These are phyloP conservation scores for Myiagra hebetior DNA, from an alignment of 2,113 vertebrate species.

Conservation along the genomic window DNA sequence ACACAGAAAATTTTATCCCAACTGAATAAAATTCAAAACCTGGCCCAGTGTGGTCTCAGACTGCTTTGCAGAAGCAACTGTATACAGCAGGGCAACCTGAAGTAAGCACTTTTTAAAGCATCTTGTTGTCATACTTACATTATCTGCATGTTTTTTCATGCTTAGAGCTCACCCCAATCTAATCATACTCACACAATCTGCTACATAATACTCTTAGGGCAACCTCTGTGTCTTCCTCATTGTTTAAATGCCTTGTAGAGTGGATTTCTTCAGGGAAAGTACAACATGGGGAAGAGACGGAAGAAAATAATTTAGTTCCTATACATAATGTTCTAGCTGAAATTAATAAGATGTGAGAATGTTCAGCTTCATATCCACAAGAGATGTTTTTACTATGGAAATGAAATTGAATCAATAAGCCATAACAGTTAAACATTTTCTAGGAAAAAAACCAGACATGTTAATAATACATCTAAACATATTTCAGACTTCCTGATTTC, in stretches of 20 bases:
- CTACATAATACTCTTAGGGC: not conserved
- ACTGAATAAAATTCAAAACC: not conserved
- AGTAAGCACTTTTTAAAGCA: not conserved
- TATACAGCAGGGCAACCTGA: not conserved
- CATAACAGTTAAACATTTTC: not conserved
- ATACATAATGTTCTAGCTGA: not conserved
- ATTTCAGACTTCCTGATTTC: not conserved
- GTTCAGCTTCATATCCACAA: not conserved
- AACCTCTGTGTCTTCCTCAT: not conserved
- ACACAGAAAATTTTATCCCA: not conserved
- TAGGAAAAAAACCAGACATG: slow-evolving; percentile 10
- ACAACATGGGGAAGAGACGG: not conserved
- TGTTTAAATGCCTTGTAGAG: not conserved
- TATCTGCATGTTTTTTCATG: not conserved
- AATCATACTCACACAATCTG: not conserved
- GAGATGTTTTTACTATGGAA: not conserved
- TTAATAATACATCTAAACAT: not conserved
- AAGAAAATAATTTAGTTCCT: not conserved
- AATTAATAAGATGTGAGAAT: slow-evolving; percentile 28
- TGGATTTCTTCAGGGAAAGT: not conserved
- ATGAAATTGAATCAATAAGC: slow-evolving; percentile 2
- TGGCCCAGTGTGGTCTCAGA: not conserved
- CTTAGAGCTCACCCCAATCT: not conserved
- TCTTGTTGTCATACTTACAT: not conserved
- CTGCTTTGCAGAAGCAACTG: not conserved